Base-by-base conservation (phyloP, 2,797 vertebrate genomes). In the Glyptemys insculpta region DNA sequence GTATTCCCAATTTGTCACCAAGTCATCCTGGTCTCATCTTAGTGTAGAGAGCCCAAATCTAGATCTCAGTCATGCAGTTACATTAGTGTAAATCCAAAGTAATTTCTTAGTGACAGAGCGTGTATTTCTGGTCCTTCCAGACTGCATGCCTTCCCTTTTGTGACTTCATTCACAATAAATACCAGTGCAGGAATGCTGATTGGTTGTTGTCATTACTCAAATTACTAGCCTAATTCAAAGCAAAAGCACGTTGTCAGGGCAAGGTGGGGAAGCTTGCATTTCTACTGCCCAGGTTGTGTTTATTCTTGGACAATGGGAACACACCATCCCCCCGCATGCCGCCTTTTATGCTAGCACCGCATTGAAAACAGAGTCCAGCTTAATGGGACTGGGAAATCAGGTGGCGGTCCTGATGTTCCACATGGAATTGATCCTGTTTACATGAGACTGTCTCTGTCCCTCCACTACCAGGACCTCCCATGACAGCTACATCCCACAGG, bases 121-220 rank as follows among this genome's bases (percentile, higher is more conserved):
- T 15, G 54, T 52, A 82, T 76, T 80, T 78, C 54, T 23, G 54
- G 53, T 92, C 3, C 1, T 85, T 87, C 47, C 83, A 15, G 68
- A 81, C 16, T 8, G 29, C 89, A 34, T 86, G 53, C 3, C 1
- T 52, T 86, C 90, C 41, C 53, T 79, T 21, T 85, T 86, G 68
- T 23, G 65, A 49, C 47, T 94, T 90, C 15, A 62, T 81, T 94
- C 83, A 62, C 56, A 84, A 5, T 12, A 86, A 82, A 87, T 93
- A 78, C 47, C 88, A 86, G 34, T 59, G 54, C 54, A 78, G 25
- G 92, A 89, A 47, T 56, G 14, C 34, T 87, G 23, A 79, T 25
- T 54, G 53, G 53, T 31, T 94, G 78, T 68, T 89, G 7, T 65
- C 47, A 91, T 92, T 79, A 81, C 41, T 93, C 68, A 49, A 47